Evolutionary conservation across 64 coral and sea anemone genomes (phyloP), one percentile per base, ranked within the genome.

Genomic region (Acropora yongei): DNA sequence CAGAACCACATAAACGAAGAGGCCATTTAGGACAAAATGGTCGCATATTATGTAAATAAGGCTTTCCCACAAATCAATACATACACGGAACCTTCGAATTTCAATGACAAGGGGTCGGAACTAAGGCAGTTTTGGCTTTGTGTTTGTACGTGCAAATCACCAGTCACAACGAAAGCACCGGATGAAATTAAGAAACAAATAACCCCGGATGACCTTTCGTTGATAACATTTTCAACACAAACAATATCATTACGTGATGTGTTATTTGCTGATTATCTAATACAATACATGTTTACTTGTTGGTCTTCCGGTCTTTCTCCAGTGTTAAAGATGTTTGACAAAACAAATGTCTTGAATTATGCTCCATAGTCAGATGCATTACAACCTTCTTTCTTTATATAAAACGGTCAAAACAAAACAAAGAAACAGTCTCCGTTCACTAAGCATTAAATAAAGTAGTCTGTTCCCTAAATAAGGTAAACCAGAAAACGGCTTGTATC

Each of bases 381-480:
- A 5, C 30, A 6, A 7, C 10, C 0, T 10, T 55, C 51, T 10
- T 20, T 71, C 3, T 71, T 71, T 71, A 39, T 19, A 4, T 20
- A 4, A 20, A 4, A 71, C 68, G 39, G 1, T 71, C 68, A 71
- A 71, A 16, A 67, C 68, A 71, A 71, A 16, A 67, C 51, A 10
- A 55, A 5, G 10, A 7, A 55, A 7, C 10, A 55, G 51, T 55
- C 51, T 7, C 5, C 58, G 58, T 68, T 44, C n/a, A 68, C 60
- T 67, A 63, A 63, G 43, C 80, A 83, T 46, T 85, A 85, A 85
- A 85, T 30, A 30, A 30, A 30, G 30, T 85, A 85, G 16, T 20
- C 67, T 8, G 47, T 18, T 49, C 39, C n/a, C 82, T 85, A 85
- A 85, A 68, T 84, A 84, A 68, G 16, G 42, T 3, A 78, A 78